Conservation (phyloP, 2,888 invertebrate genomes). For the Athalia rosae region DNA sequence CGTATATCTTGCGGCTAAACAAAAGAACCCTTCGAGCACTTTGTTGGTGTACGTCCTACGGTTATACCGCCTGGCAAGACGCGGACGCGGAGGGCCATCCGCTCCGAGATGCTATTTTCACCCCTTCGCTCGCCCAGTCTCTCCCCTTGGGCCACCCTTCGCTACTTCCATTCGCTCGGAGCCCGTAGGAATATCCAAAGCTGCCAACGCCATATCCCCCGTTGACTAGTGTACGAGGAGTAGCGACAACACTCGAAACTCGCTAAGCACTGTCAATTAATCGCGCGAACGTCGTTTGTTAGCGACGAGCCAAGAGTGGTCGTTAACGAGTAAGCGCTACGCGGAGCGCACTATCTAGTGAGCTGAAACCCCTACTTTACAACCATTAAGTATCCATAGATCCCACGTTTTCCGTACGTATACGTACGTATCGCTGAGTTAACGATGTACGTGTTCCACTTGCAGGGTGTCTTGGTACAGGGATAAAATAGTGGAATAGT, state of each 20-base stretch:
- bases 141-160: not conserved
- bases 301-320: conserved; percentile 35
- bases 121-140: conserved; percentile 9
- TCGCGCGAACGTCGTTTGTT: conserved; percentile 26
- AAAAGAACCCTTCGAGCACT: not conserved
- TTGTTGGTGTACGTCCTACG: conserved; percentile 15
- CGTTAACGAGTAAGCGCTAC: conserved; percentile 35
- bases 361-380: conserved; percentile 25
- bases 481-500: not conserved
- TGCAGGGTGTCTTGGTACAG: not conserved
- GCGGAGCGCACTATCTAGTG: conserved; percentile 4
- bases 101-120: conserved; percentile 26
- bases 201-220: not conserved
- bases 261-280: conserved; percentile 35
- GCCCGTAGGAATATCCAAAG: no score
- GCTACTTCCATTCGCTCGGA: not conserved
- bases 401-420: not conserved
- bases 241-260: conserved; percentile 37
- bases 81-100: not conserved
- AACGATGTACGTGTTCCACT: not conserved
- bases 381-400: not conserved
- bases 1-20: not conserved
- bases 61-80: conserved; percentile 5
- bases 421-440: not conserved
- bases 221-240: not conserved